Conservation (phyloP, 2,113 vertebrate genomes). For the Xiphophorus maculatus region DNA sequence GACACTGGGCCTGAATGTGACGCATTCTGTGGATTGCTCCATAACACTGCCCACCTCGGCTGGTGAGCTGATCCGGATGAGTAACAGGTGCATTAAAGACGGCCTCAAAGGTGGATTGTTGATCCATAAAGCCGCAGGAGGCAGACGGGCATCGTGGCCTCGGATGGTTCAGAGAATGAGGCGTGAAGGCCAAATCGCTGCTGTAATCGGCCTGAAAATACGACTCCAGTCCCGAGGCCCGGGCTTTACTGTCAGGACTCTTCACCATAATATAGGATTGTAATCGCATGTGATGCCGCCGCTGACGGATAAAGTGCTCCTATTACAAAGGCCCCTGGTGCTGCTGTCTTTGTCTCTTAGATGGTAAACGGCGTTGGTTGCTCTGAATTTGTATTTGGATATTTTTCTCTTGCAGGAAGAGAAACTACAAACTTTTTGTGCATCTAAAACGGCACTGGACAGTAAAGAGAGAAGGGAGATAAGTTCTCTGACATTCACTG, state of each 20-base stretch:
- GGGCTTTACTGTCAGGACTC: conserved; percentile 16
- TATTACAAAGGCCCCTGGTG: conserved; percentile 8
- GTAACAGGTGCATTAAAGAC: conserved; percentile 15
- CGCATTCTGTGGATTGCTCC: neutral
- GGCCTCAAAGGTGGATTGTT: neutral
- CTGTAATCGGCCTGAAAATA: conserved; percentile 22
- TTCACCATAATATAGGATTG: neutral
- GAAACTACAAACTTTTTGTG: too few relatives aligned
- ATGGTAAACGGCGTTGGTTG: conserved; percentile 8
- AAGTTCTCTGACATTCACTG: too few relatives aligned
- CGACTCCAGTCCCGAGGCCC: conserved; percentile 12
- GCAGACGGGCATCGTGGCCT: neutral
- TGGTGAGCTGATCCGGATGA: neutral
- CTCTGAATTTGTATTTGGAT: neutral
- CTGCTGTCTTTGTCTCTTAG: conserved; percentile 6
- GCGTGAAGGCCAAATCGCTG: conserved; percentile 19
- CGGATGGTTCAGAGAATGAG: neutral
- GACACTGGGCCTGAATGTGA: neutral
- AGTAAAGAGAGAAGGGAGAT: too few relatives aligned
- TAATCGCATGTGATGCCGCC: conserved; percentile 24
- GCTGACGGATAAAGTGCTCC: conserved; percentile 21
- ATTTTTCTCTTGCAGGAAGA: neutral
- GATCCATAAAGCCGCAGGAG: conserved; percentile 5
- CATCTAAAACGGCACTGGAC: neutral
- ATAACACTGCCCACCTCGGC: neutral